Conservation (phyloP, 1,140 invertebrate genomes). For the Drosophila obscura region DNA sequence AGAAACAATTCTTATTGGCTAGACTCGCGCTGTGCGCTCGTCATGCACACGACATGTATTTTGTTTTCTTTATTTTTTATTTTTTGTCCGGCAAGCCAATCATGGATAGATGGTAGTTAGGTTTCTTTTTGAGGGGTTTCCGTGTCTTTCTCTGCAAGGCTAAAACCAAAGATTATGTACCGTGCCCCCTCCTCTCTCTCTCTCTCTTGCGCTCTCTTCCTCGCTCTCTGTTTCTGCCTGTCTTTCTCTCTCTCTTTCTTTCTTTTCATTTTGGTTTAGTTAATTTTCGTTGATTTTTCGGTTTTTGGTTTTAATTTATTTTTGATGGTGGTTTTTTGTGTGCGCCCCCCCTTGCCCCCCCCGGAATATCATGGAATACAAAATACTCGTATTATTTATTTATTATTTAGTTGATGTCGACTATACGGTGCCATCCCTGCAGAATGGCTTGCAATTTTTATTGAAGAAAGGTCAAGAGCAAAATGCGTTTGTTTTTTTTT, state of each 20-base stretch:
- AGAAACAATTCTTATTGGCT: no score
- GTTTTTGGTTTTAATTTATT: constrained; percentile 41
- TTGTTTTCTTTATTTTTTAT: no score
- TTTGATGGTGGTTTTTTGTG: constrained; percentile 57
- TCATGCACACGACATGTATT: no score
- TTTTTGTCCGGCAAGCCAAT: no score
- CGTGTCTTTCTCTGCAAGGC: no score
- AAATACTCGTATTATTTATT: not conserved
- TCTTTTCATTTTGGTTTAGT: constrained; percentile 12
- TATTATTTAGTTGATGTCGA: constrained; percentile 88
- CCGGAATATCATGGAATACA: constrained; percentile 15
- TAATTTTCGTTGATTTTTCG: constrained; percentile 34
- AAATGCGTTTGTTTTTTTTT: not conserved
- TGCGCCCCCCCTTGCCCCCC: constrained; percentile 8
- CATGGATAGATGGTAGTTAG: no score
- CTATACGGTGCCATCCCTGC: constrained; percentile 90
- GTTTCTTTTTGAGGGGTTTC: no score
- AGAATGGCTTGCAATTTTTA: constrained; percentile 88
- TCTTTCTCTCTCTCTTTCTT: constrained; percentile 12
- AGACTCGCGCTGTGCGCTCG: no score
- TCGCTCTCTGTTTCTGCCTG: no score
- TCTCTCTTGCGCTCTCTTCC: not conserved
- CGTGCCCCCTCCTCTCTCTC: no score
- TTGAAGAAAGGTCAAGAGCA: constrained; percentile 88
- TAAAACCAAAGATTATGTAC: no score